Conservation (phyloP, 1,140 invertebrate genomes). For the Melipona quadrifasciata region DNA sequence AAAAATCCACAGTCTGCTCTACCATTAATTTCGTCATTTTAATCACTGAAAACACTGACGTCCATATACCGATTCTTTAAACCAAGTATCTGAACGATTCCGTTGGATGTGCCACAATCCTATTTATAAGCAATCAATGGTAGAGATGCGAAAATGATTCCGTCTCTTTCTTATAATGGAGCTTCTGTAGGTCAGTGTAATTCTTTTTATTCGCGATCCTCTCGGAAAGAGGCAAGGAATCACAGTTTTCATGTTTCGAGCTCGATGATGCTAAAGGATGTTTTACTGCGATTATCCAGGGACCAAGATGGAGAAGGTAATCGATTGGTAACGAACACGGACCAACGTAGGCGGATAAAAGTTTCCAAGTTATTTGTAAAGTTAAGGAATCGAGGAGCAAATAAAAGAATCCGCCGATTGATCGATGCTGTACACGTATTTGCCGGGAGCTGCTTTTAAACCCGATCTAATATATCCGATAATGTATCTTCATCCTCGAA, state of each 20-base stretch:
- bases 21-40: neutral
- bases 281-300: neutral
- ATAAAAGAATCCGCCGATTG: neutral
- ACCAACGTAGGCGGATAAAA: neutral
- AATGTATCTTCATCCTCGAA: neutral
- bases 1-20: no score
- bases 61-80: neutral
- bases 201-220: neutral
- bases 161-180: neutral
- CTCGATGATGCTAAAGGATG: neutral
- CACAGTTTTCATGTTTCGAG: neutral
- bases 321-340: neutral
- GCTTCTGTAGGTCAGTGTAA: neutral
- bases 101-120: neutral
- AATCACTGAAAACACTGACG: neutral
- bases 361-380: neutral
- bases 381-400: neutral
- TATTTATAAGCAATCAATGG: neutral
- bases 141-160: neutral
- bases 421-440: neutral
- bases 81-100: neutral
- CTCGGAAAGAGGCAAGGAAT: neutral
- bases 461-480: neutral
- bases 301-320: neutral
- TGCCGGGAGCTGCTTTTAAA: neutral